A percentile compares a stretch with the other conserved stretches of the same genome.
These are phyloP conservation scores for Pyrgilauda ruficollis DNA, from an alignment of 2,113 vertebrate genomes.

Conservation along the genomic window DNA sequence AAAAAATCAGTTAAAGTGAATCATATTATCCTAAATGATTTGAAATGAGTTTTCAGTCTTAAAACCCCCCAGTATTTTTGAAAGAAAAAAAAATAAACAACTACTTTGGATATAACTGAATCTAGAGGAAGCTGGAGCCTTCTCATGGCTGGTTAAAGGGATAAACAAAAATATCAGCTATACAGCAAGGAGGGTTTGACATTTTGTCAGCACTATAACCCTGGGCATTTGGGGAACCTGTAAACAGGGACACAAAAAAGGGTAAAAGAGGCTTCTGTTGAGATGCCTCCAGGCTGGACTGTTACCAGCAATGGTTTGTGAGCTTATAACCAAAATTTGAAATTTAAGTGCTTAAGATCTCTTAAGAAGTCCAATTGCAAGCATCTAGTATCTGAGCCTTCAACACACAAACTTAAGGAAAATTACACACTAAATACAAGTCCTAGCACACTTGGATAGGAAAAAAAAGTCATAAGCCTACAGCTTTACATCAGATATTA, in stretches of 20 bases:
- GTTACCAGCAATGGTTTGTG: neutral
- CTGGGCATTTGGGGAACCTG: neutral
- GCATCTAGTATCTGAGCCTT: neutral
- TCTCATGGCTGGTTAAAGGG: neutral
- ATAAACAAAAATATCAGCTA: neutral
- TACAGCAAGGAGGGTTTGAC: neutral
- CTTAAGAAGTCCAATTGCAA: neutral
- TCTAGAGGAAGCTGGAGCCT: neutral
- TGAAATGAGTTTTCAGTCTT: neutral
- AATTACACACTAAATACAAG: neutral
- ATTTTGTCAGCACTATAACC: fast-evolving
- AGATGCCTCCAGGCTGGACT: neutral
- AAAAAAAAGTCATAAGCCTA: neutral
- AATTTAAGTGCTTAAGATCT: neutral
- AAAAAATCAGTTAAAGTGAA: too few species aligned
- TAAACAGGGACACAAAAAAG: neutral
- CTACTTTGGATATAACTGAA: neutral
- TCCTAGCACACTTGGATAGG: neutral
- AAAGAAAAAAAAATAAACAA: neutral
- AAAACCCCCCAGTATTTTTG: neutral
- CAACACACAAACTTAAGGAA: neutral
- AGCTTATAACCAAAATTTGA: neutral
- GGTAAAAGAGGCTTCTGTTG: neutral
- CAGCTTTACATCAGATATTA: neutral
- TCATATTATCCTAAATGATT: neutral